phyloP scores from a whole-genome alignment of 2,888 invertebrate genomes.

The Drosophila prolongata region DNA sequence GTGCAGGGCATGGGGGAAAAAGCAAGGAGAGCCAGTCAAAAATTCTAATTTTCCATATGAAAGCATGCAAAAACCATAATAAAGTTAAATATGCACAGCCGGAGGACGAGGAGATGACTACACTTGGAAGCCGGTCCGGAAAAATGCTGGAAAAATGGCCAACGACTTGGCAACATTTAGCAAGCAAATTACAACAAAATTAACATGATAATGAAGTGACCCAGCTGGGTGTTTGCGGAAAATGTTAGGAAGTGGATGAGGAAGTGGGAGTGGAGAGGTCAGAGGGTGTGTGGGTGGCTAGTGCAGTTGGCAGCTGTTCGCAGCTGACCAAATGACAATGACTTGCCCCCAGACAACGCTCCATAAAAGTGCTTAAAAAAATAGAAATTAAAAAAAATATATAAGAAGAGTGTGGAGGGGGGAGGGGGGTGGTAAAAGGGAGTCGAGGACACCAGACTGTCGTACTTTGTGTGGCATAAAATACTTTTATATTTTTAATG shows the following conservation, averaged over 20 bases:
- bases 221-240: slow-evolving; percentile 15
- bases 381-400: slow-evolving; percentile 49
- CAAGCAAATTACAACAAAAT: slow-evolving; percentile 79
- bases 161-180: slow-evolving; percentile 78
- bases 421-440: not conserved
- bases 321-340: slow-evolving; percentile 77
- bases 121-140: slow-evolving; percentile 52
- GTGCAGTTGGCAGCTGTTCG: slow-evolving; percentile 69
- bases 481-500: slow-evolving; percentile 80
- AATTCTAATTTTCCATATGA: slow-evolving; percentile 77
- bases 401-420: not conserved
- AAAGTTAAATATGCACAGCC: slow-evolving; percentile 71
- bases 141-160: slow-evolving; percentile 64
- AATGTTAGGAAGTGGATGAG: slow-evolving; percentile 1
- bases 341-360: slow-evolving; percentile 54
- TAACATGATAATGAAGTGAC: slow-evolving; percentile 79
- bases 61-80: slow-evolving; percentile 70
- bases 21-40: slow-evolving; percentile 41
- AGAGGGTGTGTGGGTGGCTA: not conserved
- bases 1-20: slow-evolving; percentile 23
- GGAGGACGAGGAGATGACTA: not conserved
- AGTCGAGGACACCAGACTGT: slow-evolving; percentile 32
- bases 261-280: not conserved
- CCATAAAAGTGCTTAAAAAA: slow-evolving; percentile 40
- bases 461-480: slow-evolving; percentile 53